These are phyloP conservation scores for Delia radicum DNA, from an alignment of 1,140 invertebrate species.

Conservation along the genomic window DNA sequence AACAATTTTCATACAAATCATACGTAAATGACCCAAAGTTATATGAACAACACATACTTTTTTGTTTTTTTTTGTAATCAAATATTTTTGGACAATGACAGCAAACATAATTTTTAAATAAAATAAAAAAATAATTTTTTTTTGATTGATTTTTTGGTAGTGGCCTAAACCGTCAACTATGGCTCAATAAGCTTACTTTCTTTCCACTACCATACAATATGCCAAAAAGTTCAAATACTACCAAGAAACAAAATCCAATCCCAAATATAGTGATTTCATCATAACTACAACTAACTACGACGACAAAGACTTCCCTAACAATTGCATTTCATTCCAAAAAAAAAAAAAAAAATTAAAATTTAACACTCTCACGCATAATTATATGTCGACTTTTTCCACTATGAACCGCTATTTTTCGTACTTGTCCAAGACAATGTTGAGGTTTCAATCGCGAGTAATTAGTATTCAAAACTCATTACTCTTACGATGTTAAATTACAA, in stretches of 20 bases:
- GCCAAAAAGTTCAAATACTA: background rate
- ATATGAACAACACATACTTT: background rate
- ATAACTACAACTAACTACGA: background rate
- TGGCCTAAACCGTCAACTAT: background rate
- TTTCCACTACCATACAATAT: background rate
- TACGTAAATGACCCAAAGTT: background rate
- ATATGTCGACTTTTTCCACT: background rate
- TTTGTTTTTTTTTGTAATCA: background rate
- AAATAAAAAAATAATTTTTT: background rate
- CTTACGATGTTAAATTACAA: constrained; percentile 19
- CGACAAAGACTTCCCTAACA: background rate
- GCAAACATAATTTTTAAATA: background rate
- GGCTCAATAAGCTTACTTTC: background rate
- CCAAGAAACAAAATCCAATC: background rate
- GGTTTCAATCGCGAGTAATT: background rate
- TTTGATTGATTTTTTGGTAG: background rate
- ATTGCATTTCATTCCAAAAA: background rate
- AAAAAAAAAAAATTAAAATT: too few species aligned
- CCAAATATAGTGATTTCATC: background rate
- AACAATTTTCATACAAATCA: background rate
- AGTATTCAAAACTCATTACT: constrained; percentile 3
- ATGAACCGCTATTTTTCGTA: background rate
- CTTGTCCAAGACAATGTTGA: background rate
- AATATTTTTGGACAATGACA: background rate
- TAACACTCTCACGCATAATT: background rate